Evolutionary conservation across 2,113 vertebrate genomes (phyloP).

Genomic region (Callithrix jacchus): DNA sequence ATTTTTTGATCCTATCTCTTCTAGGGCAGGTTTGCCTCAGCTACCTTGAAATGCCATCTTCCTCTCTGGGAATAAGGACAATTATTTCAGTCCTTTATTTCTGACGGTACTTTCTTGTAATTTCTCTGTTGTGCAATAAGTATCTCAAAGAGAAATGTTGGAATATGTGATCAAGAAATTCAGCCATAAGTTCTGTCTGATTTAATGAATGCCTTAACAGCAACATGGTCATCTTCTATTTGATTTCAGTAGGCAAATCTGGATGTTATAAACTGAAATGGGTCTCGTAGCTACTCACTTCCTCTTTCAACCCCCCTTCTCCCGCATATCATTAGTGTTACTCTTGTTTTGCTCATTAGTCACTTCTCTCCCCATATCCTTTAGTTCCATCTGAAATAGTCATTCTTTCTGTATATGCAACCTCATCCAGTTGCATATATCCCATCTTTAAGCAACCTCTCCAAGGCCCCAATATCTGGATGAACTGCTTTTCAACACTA

Average conservation of each 20-base stretch:
- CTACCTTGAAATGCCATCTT: constrained; percentile 32
- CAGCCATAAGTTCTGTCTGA: background rate
- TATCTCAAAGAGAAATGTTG: background rate
- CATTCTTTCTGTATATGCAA: background rate
- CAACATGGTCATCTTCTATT: background rate
- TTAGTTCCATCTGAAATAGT: background rate
- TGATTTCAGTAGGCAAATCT: background rate
- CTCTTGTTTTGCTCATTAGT: background rate
- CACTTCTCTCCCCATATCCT: background rate
- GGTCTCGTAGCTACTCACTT: background rate
- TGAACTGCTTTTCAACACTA: background rate
- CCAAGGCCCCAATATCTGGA: background rate
- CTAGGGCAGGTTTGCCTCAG: background rate
- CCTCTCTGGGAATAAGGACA: background rate
- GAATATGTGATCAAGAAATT: background rate
- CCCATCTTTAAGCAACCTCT: background rate
- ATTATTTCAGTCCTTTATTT: background rate
- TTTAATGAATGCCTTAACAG: background rate
- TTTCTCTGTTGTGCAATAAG: background rate
- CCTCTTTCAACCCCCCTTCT: background rate
- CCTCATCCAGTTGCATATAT: background rate
- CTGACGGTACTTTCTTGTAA: background rate
- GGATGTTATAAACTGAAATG: background rate
- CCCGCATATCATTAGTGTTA: background rate
- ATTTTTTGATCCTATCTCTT: background rate